Evolutionary conservation across 2,113 vertebrate genomes (phyloP).

Genomic region (Falcunculus frontatus): DNA sequence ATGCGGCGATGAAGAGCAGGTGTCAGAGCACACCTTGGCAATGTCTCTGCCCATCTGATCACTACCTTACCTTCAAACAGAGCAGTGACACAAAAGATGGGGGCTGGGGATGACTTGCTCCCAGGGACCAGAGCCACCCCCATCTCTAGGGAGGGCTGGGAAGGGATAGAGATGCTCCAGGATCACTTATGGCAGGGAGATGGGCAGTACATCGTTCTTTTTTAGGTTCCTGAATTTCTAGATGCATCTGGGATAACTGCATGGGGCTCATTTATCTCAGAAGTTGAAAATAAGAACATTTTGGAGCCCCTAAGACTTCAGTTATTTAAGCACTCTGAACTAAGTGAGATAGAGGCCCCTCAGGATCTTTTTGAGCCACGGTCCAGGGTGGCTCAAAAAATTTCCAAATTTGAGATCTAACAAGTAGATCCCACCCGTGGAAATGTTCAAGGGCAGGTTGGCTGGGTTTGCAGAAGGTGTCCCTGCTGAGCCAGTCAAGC

Average conservation of each 20-base stretch:
- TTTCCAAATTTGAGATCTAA: not conserved
- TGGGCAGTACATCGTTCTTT: not conserved
- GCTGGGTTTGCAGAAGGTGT: no score
- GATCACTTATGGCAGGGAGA: not conserved
- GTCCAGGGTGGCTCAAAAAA: not conserved
- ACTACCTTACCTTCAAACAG: not conserved
- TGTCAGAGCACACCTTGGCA: not conserved
- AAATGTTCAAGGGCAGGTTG: not conserved
- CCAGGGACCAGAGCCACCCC: not conserved
- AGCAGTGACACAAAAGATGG: not conserved
- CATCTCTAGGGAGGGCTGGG: not conserved
- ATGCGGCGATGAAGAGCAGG: not conserved
- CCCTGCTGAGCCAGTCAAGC: not conserved
- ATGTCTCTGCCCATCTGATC: not conserved
- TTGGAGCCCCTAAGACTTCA: not conserved
- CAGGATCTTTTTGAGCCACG: accelerated
- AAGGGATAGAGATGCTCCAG: not conserved
- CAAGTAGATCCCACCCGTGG: not conserved
- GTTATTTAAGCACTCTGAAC: not conserved
- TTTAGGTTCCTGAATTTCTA: not conserved
- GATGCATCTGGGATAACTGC: not conserved
- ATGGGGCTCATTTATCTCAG: not conserved
- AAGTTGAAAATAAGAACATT: not conserved
- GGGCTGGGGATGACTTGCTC: not conserved
- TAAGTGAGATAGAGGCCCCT: not conserved